Base-by-base conservation (phyloP, 1,140 invertebrate genomes). In the Lerema accius region DNA sequence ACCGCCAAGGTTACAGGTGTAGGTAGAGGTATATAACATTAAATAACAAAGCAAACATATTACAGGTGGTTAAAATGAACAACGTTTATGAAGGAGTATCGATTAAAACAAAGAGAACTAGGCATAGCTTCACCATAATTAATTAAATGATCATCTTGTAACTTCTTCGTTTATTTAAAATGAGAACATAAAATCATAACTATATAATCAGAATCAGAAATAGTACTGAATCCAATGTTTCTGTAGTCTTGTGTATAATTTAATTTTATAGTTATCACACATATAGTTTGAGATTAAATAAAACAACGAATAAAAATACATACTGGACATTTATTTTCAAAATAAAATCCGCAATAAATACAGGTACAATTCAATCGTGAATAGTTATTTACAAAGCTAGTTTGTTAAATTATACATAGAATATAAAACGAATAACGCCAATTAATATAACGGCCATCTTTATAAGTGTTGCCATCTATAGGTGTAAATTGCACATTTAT, bases 301-400 rank as follows among this genome's bases (percentile, higher is more conserved):
- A 35, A 53, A 43, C 4, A 53, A 5, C n/a, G 4, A 46, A 56
- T 65, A 75, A 86, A 85, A 84, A 86, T 84, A 88, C 76, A 86
- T 84, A 86, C 71, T 69, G 72, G 71, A 76, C 71, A 76, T 86
- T 84, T 80, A 80, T 79, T 81, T 79, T 56, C 56, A 76, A 79
- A 78, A 81, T 76, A 78, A 80, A 73, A 72, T 72, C 73, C 63
- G 76, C 73, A 81, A 81, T 86, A 78, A 82, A 85, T 86, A 84
- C 74, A 84, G 73, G 72, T 83, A 83, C 76, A 83, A 79, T 80
- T 40, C 66, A 73, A 69, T 53, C 23, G 13, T 42, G 19, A 50
- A 53, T 71, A 67, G 17, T 49, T 76, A 79, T 87, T 85, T 83
- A 86, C 82, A 85, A 82, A 85, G 78, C 82, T 73, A 69, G 56